These are phyloP conservation scores for Festucalex cinctus DNA, from an alignment of 2,113 vertebrate genomes.

Conservation along the genomic window DNA sequence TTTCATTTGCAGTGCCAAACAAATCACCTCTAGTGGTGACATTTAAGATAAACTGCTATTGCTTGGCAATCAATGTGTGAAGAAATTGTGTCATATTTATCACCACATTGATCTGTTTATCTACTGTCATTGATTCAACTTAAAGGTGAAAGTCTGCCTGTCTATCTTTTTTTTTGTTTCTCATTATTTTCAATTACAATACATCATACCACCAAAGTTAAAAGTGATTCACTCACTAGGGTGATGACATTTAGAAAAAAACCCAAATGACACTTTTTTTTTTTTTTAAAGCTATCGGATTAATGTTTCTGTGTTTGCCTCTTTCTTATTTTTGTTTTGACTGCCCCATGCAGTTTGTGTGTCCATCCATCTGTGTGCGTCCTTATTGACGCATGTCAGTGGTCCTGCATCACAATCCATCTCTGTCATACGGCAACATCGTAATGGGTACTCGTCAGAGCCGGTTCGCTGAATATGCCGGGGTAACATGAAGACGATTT, in stretches of 20 bases:
- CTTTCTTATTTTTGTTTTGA: background rate
- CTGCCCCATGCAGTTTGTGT: background rate
- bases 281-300: background rate
- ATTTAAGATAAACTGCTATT: slow-evolving; percentile 1
- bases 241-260: background rate
- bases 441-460: slow-evolving; percentile 8
- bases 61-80: background rate
- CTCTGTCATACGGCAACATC: slow-evolving; percentile 28
- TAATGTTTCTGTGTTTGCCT: slow-evolving; percentile 8
- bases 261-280: slow-evolving; percentile 8
- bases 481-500: slow-evolving; percentile 43
- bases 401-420: slow-evolving; percentile 11
- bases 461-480: slow-evolving; percentile 3
- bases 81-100: slow-evolving; percentile 2
- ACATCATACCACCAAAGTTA: background rate
- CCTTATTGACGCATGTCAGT: slow-evolving; percentile 18
- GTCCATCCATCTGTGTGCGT: slow-evolving; percentile 32
- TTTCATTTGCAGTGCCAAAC: background rate
- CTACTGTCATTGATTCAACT: slow-evolving; percentile 31
- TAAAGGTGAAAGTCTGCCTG: slow-evolving; percentile 7
- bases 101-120: slow-evolving; percentile 27
- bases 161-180: slow-evolving; percentile 2
- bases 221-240: slow-evolving; percentile 1
- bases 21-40: background rate
- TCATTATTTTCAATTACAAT: slow-evolving; percentile 13